These are phyloP conservation scores for Siniperca chuatsi DNA, from an alignment of 2,113 vertebrate species.

Conservation along the genomic window DNA sequence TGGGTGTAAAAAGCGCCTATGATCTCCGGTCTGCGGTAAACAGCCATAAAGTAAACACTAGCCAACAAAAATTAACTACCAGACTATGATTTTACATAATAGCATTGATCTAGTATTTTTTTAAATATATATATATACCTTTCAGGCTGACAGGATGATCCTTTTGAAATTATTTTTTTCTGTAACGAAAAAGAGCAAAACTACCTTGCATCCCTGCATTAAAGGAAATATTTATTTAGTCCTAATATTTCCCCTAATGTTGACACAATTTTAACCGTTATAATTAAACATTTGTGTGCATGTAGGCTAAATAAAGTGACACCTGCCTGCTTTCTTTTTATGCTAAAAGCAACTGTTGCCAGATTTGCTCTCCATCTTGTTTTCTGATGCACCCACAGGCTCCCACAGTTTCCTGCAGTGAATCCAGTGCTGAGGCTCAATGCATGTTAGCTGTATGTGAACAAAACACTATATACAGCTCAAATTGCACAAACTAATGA, in stretches of 20 bases:
- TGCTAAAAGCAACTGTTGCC: neutral
- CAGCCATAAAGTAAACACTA: conserved; percentile 14
- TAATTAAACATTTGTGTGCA: too few relatives aligned
- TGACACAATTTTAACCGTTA: neutral
- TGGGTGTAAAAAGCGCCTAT: conserved; percentile 8
- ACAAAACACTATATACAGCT: neutral
- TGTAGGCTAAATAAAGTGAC: neutral
- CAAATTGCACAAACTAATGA: neutral
- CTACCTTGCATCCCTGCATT: neutral
- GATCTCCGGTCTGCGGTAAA: conserved; percentile 1
- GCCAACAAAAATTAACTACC: conserved; percentile 17
- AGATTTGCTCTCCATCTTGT: neutral
- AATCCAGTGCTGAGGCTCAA: neutral
- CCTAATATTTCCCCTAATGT: neutral
- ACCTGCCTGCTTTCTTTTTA: conserved; percentile 2
- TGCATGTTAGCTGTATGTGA: neutral
- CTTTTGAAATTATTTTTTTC: neutral
- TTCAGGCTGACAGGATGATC: neutral
- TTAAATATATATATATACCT: neutral
- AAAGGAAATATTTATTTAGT: neutral
- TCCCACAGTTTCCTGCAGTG: neutral
- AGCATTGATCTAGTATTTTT: conserved; percentile 13
- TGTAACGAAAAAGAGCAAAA: neutral
- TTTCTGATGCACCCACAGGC: neutral
- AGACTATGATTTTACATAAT: conserved; percentile 16